Evolutionary conservation across 1,140 invertebrate genomes (phyloP).

Genomic region (Schlechtendalia chinensis): DNA sequence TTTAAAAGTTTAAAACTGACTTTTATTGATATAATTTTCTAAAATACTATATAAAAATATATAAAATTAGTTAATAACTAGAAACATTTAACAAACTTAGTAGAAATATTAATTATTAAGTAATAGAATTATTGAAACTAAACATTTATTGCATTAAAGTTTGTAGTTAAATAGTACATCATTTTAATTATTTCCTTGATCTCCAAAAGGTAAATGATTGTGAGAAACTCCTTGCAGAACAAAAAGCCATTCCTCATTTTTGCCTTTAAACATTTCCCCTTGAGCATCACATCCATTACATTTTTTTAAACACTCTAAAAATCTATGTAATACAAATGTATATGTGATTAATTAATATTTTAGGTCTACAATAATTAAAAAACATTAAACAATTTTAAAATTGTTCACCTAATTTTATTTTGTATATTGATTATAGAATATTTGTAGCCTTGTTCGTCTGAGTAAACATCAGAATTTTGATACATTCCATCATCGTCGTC

Average conservation of each 20-base stretch:
- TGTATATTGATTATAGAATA: constrained; percentile 21
- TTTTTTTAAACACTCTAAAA: constrained; percentile 29
- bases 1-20: no score
- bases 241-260: constrained; percentile 45
- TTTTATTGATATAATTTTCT: no score
- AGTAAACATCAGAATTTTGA: constrained; percentile 3
- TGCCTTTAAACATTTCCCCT: constrained; percentile 39
- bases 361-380: neutral
- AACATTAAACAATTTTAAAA: neutral
- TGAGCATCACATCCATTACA: neutral
- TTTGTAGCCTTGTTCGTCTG: constrained; percentile 26
- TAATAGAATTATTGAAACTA: no score
- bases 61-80: no score
- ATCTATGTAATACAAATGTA: neutral
- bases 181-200: no score
- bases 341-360: neutral
- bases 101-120: no score
- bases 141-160: no score
- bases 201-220: neutral
- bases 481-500: neutral
- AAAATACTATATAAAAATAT: no score
- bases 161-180: no score
- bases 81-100: no score
- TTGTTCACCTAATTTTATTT: constrained; percentile 26
- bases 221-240: neutral